A percentile compares a stretch with the other conserved stretches of the same genome.
Conservation (phyloP, 2,113 vertebrate genomes). For the Danionella cerebrum region DNA sequence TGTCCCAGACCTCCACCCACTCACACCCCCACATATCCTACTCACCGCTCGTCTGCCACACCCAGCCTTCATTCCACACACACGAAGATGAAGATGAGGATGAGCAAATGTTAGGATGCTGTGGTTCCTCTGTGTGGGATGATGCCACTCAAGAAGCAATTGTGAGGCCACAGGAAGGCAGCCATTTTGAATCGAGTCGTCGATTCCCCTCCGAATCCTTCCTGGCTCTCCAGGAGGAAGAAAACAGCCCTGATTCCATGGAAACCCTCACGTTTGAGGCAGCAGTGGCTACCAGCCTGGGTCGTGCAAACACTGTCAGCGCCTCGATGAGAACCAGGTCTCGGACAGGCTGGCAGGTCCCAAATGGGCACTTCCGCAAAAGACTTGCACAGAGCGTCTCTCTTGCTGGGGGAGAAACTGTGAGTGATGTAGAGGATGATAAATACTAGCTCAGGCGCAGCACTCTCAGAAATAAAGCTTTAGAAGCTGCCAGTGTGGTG, state of each 20-base stretch:
- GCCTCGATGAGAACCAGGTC: slow-evolving; percentile 71
- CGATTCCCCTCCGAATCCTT: slow-evolving; percentile 93
- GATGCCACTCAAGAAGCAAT: slow-evolving; percentile 20
- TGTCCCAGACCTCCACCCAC: slow-evolving; percentile 79
- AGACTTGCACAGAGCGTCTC: slow-evolving; percentile 78
- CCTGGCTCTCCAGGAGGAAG: slow-evolving; percentile 84
- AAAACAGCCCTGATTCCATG: slow-evolving; percentile 90
- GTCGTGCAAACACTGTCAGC: slow-evolving; percentile 89
- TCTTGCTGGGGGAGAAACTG: slow-evolving; percentile 77
- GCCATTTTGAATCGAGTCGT: slow-evolving; percentile 49
- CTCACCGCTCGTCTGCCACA: slow-evolving; percentile 77
- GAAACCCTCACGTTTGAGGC: slow-evolving; percentile 97
- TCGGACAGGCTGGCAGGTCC: slow-evolving; percentile 90
- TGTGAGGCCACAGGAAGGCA: slow-evolving; percentile 6
- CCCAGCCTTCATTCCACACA: slow-evolving; percentile 63
- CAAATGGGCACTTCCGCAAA: slow-evolving; percentile 91
- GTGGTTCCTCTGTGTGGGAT: slow-evolving; percentile 42
- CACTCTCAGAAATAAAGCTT: no score
- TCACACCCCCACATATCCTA: slow-evolving; percentile 89
- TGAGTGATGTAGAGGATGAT: slow-evolving; percentile 91
- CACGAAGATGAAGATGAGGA: slow-evolving; percentile 44
- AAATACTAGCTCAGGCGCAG: slow-evolving; percentile 79
- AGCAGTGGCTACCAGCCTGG: slow-evolving; percentile 88
- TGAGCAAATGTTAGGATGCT: slow-evolving; percentile 45
- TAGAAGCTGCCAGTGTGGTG: no score